Evolutionary conservation across 2,888 invertebrate species (phyloP).

Genomic region (Cremastinae sp.): DNA sequence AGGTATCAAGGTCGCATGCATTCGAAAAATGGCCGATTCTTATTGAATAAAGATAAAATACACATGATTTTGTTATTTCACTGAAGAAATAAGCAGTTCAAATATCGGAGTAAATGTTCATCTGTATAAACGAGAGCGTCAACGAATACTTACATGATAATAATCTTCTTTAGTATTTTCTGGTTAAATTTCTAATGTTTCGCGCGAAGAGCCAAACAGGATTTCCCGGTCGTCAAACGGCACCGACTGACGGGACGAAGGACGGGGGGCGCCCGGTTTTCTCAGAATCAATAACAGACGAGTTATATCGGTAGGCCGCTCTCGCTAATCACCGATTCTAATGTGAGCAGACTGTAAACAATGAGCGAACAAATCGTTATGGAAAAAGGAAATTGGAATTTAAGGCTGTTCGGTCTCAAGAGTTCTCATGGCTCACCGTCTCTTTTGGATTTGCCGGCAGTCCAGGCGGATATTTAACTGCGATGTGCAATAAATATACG

Average conservation of each 20-base stretch:
- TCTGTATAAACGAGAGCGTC: background rate
- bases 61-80: conserved; percentile 11
- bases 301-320: conserved; percentile 47
- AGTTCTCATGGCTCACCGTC: background rate
- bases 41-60: conserved; percentile 40
- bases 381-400: background rate
- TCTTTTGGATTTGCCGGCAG: conserved; percentile 69
- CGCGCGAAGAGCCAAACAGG: conserved; percentile 23
- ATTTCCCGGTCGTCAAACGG: conserved; percentile 16
- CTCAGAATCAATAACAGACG: conserved; percentile 49
- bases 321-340: conserved; percentile 4
- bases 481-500: too few species aligned
- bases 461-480: conserved; percentile 64
- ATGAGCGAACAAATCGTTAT: conserved; percentile 17
- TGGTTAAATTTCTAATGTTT: conserved; percentile 33
- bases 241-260: background rate
- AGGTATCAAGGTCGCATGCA: conserved; percentile 20
- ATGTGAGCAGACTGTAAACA: background rate
- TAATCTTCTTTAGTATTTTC: conserved; percentile 12
- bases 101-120: background rate
- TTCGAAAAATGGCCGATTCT: conserved; percentile 59
- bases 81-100: background rate
- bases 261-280: conserved; percentile 9
- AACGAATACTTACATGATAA: conserved; percentile 57
- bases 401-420: background rate